Evolutionary conservation across 2,888 invertebrate genomes (phyloP), one percentile per base, ranked within the genome.

Genomic region (Drosophila picticornis): DNA sequence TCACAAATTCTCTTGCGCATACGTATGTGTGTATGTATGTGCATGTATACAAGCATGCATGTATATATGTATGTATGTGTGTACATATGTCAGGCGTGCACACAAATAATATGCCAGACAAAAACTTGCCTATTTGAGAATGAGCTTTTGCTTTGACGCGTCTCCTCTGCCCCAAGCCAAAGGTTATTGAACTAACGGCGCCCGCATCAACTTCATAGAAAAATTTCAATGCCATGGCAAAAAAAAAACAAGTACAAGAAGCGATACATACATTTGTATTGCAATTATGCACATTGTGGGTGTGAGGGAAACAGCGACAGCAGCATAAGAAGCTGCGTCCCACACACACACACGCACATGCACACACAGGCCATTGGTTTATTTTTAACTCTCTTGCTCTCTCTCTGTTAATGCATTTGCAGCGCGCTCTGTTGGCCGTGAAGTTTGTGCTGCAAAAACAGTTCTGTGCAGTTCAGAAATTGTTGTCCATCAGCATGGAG

Each of bases 181-280:
- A 91, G 92, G 92, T 87, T 84, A 66, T 87, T 91, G 92, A 91
- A 92, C 91, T 84, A 74, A 67, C 51, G 40, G 80, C 75, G 75
- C 73, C 82, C 87, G 89, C 84, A 77, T 81, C 82, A 85, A 77
- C 84, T 82, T 84, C 87, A 88, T 84, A 81, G 90, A 80, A 86
- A 81, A 83, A 83, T 90, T 90, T 91, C 92, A 91, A 91, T 91
- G 91, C 91, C 91, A 91, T 77, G 88, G 80, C 77, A 80, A 84
- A 81, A 70, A 56, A 27, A 57, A 61, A 73, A 59, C 36, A 77
- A 67, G 25, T 43, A 65, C 65, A 63, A 48, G 32, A 63, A 48
- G 25, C 48, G 34, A 53, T 52, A 59, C 61, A 59, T 66, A 72
- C 71, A 70, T 67, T 71, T 72, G 63, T 70, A 59, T 69, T 72